Evolutionary conservation across 1,140 invertebrate species (phyloP), one percentile per base, ranked within the genome.

Genomic region (Heliconius himera): DNA sequence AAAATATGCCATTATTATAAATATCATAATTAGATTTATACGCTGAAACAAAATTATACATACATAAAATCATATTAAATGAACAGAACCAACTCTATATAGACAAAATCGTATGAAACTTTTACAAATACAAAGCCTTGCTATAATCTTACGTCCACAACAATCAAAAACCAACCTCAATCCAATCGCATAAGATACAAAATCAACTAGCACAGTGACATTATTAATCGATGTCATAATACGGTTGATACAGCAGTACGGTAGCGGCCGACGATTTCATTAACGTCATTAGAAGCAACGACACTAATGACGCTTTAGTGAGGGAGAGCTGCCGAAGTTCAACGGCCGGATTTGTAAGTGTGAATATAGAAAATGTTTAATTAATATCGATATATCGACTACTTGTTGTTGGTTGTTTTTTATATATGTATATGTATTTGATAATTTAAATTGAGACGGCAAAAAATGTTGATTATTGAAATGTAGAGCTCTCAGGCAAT

Each of bases 211-310:
- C 22, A 13, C 26, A 29, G 13, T 29, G 13, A 66, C 11, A 66
- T 66, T 66, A 29, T 66, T 66, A 66, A 66, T 66, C 60, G 76
- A 83, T 84, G 85, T 86, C 85, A 83, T 86, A 86, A 86, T 83
- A 72, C 83, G 83, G 81, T 66, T 81, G 81, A 76, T 74, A 75
- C 29, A 56, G 77, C 71, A 78, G 84, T 74, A 79, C 83, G 83
- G 85, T 83, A 82, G 85, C 81, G 81, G 83, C 74, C 78, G 82
- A 81, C 83, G 85, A 86, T 82, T 80, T 83, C 84, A 86, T 86
- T 85, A 86, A 83, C 82, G 81, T 83, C 84, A 85, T 87, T 85
- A 87, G 83, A 81, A 18, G 49, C 49, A 51, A 51, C 49, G 49
- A 51, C 80, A 82, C 79, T 85, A 85, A 87, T 85, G 84, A 87